Conservation (phyloP, 37 sponge, comb jelly and placozoan genomes). For the Agelas oroides region DNA sequence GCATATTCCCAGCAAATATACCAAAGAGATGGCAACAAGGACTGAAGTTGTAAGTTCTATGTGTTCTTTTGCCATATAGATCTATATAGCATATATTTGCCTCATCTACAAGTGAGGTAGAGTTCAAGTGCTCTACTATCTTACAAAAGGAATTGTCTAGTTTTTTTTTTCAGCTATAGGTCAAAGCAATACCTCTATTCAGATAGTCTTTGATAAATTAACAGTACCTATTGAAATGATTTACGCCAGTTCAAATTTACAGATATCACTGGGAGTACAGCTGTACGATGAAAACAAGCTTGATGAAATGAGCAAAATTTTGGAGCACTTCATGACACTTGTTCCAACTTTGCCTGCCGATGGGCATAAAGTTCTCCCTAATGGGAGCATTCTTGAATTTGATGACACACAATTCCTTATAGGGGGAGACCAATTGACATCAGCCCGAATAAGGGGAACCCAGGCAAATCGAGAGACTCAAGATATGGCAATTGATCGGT, state of each 20-base stretch:
- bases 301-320: constrained; percentile 39
- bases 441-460: constrained; percentile 16
- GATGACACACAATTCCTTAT: constrained; percentile 30
- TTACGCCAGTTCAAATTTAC: too few species aligned
- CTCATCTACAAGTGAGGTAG: too few species aligned
- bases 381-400: constrained; percentile 5
- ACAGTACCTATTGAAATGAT: too few species aligned
- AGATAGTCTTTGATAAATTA: too few species aligned
- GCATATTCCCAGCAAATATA: constrained; percentile 32
- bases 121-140: too few species aligned
- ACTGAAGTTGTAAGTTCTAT: too few species aligned
- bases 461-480: constrained; percentile 31
- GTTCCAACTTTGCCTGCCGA: constrained; percentile 16
- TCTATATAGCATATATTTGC: too few species aligned
- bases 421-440: constrained; percentile 46
- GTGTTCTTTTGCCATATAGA: too few species aligned
- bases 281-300: constrained; percentile 48
- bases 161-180: not conserved
- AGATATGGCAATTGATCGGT: constrained; percentile 17
- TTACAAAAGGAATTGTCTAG: not conserved
- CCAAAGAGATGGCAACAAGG: constrained; percentile 13
- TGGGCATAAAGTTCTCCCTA: constrained; percentile 7
- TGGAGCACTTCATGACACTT: constrained; percentile 21
- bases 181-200: too few species aligned
- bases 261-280: constrained; percentile 36